Conservation (phyloP, 2,797 vertebrate genomes). For the Capromys pilorides region DNA sequence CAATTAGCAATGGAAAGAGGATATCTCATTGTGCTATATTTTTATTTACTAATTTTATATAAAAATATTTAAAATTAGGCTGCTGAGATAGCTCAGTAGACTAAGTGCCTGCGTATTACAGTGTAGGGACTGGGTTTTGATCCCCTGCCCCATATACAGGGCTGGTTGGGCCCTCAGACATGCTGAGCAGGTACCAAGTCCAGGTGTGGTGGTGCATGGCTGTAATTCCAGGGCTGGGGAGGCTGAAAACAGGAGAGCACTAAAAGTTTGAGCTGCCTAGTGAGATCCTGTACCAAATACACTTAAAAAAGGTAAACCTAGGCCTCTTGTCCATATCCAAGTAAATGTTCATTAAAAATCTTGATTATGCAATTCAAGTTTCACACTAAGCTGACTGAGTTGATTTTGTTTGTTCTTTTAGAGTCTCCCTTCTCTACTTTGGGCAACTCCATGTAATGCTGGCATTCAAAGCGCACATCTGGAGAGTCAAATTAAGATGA, state of each 20-base stretch:
- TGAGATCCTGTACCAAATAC: too few relatives aligned
- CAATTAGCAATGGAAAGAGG: neutral
- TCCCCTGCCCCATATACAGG: too few relatives aligned
- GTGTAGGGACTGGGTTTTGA: too few relatives aligned
- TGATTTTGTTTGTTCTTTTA: neutral
- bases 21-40: neutral
- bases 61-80: neutral
- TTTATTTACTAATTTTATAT: neutral
- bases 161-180: too few relatives aligned
- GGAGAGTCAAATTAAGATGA: neutral
- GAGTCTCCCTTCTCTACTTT: neutral
- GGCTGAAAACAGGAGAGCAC: too few relatives aligned
- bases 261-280: too few relatives aligned
- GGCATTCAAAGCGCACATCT: neutral
- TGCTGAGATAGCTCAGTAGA: too few relatives aligned
- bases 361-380: neutral
- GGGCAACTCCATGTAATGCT: neutral
- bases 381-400: slow-evolving; percentile 1
- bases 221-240: too few relatives aligned
- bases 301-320: neutral
- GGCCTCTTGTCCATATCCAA: neutral
- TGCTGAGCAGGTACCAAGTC: too few relatives aligned
- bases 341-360: neutral
- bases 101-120: too few relatives aligned
- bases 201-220: too few relatives aligned